phyloP scores from a whole-genome alignment of 1,140 invertebrate genomes.

The Eubasilissa regina region DNA sequence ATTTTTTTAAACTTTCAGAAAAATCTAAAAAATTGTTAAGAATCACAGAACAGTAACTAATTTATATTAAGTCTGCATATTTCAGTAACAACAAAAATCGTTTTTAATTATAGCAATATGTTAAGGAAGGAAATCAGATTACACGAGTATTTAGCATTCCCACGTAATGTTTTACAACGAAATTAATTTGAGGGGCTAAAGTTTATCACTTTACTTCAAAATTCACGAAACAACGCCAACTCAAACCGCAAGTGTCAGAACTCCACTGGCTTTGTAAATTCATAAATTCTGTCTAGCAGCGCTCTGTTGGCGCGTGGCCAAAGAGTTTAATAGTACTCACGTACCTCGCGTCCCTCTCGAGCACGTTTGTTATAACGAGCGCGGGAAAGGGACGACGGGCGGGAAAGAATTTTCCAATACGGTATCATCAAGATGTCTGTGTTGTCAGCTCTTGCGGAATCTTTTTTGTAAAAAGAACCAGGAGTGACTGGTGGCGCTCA shows the following conservation, averaged over 20 bases:
- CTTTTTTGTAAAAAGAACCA: background rate
- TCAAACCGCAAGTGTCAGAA: constrained; percentile 1
- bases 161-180: no score
- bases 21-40: no score
- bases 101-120: no score
- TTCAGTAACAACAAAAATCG: no score
- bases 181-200: no score
- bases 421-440: background rate
- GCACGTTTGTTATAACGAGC: constrained; percentile 14
- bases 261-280: constrained; percentile 27
- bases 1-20: no score
- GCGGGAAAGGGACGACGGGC: background rate
- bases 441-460: constrained; percentile 16
- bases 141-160: no score
- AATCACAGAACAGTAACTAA: no score
- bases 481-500: no score
- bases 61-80: no score
- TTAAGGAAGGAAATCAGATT: no score
- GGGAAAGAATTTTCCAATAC: constrained; percentile 18
- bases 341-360: constrained; percentile 5
- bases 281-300: background rate
- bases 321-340: background rate
- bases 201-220: no score
- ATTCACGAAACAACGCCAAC: background rate
- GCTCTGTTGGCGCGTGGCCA: constrained; percentile 38